Conservation (phyloP, 1,140 invertebrate genomes). For the Dendrolimus kikuchii region DNA sequence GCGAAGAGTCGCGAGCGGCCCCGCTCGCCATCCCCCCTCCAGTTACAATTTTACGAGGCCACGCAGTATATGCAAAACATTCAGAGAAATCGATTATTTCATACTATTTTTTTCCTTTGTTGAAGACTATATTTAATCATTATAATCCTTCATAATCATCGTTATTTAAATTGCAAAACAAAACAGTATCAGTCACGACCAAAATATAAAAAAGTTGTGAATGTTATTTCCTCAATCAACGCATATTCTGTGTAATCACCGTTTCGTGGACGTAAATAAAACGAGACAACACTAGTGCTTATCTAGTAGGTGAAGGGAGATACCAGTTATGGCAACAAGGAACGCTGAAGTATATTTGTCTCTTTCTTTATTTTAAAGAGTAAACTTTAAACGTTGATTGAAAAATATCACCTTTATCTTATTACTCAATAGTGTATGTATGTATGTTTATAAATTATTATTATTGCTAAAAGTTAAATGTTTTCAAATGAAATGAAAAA, state of each 20-base stretch:
- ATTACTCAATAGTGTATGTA: no score
- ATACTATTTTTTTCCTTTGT: constrained; percentile 8
- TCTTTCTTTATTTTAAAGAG: constrained; percentile 42
- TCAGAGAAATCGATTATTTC: constrained; percentile 39
- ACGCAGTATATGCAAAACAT: constrained; percentile 42
- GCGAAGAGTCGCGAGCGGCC: constrained; percentile 48
- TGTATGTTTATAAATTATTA: no score
- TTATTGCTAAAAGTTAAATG: no score
- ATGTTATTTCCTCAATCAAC: constrained; percentile 16
- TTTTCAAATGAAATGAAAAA: no score
- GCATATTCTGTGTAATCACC: constrained; percentile 43
- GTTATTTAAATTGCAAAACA: background rate
- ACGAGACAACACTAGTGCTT: constrained; percentile 49
- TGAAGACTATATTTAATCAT: no score
- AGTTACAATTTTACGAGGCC: constrained; percentile 63
- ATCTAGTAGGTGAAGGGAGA: constrained; percentile 44
- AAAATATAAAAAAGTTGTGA: background rate
- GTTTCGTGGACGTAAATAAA: constrained; percentile 66
- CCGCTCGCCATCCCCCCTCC: constrained; percentile 48
- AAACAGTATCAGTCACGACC: constrained; percentile 2
- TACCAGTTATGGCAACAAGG: constrained; percentile 27
- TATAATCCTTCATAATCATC: background rate
- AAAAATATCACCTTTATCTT: constrained; percentile 12
- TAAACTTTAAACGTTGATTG: constrained; percentile 34
- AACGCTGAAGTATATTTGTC: constrained; percentile 25